Percentiles rank a stretch among this genome's conserved stretches.
Conservation (phyloP, 2,113 vertebrate species). For the Aegithalos caudatus region DNA sequence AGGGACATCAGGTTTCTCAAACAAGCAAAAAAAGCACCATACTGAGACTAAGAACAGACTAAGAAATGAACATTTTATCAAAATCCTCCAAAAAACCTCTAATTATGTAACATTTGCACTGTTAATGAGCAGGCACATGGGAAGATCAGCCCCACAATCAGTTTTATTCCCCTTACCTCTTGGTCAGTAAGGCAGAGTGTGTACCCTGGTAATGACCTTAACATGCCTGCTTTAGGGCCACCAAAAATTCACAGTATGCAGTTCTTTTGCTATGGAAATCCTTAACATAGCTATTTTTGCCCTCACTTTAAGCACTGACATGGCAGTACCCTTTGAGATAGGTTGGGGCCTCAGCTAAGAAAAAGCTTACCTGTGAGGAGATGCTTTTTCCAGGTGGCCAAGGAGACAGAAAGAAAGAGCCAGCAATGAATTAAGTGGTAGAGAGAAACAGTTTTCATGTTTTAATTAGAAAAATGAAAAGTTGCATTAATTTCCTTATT, state of each 20-base stretch:
- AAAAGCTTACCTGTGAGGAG: not conserved
- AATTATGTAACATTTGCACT: not conserved
- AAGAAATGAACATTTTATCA: not conserved
- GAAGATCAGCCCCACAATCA: not conserved
- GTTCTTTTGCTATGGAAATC: not conserved
- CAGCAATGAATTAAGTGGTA: not conserved
- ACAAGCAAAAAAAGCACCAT: not conserved
- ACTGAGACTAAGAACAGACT: not conserved
- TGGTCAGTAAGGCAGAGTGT: not conserved
- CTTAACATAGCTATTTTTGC: not conserved
- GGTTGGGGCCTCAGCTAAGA: not conserved
- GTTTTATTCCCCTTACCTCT: not conserved
- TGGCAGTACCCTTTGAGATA: not conserved
- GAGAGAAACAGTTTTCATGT: not conserved
- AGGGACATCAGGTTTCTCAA: not conserved
- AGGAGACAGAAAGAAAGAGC: not conserved
- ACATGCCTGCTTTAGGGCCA: not conserved
- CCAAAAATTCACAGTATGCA: not conserved
- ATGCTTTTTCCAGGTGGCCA: not conserved
- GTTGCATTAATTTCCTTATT: not conserved
- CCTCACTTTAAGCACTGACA: not conserved
- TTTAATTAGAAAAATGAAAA: constrained; percentile 42
- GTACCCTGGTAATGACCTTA: not conserved
- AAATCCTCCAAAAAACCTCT: not conserved
- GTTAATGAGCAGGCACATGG: constrained; percentile 9